Percentiles rank a stretch among this genome's conserved stretches.
Conservation (phyloP, 2,797 vertebrate genomes). For the Melanotaenia maccullochi region DNA sequence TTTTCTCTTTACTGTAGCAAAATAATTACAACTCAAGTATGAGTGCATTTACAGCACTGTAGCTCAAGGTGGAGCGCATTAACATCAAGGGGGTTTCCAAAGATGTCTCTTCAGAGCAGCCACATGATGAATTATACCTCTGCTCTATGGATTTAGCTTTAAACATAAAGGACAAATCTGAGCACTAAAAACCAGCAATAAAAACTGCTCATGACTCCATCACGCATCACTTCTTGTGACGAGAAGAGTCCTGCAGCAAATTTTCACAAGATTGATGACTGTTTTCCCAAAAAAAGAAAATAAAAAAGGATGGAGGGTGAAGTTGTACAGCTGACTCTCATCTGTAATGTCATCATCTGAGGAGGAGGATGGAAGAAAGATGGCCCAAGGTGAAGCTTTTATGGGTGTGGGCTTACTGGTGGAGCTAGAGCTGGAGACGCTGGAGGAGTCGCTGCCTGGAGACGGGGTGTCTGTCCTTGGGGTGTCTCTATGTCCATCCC, state of each 20-base stretch:
- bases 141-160: constrained; percentile 5
- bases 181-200: background rate
- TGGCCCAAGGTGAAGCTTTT: too few relatives aligned
- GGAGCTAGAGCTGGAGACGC: constrained; percentile 96
- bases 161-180: constrained; percentile 15
- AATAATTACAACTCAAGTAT: background rate
- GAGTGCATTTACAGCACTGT: background rate
- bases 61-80: constrained; percentile 16
- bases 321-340: background rate
- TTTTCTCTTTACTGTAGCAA: background rate
- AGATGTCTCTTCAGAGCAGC: constrained; percentile 12
- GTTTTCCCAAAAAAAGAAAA: background rate
- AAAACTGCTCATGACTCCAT: constrained; percentile 26
- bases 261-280: constrained; percentile 10
- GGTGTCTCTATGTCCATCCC: constrained; percentile 78
- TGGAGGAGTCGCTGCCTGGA: constrained; percentile 94
- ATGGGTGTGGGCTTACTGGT: constrained; percentile 81
- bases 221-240: background rate
- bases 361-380: background rate
- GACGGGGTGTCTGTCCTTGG: constrained; percentile 90
- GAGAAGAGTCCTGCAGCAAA: background rate
- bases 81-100: constrained; percentile 14
- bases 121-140: constrained; percentile 19
- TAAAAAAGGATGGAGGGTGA: background rate
- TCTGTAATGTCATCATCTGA: background rate